Evolutionary conservation across 2,797 vertebrate species (phyloP).

Genomic region (Notolepis coatsorum): DNA sequence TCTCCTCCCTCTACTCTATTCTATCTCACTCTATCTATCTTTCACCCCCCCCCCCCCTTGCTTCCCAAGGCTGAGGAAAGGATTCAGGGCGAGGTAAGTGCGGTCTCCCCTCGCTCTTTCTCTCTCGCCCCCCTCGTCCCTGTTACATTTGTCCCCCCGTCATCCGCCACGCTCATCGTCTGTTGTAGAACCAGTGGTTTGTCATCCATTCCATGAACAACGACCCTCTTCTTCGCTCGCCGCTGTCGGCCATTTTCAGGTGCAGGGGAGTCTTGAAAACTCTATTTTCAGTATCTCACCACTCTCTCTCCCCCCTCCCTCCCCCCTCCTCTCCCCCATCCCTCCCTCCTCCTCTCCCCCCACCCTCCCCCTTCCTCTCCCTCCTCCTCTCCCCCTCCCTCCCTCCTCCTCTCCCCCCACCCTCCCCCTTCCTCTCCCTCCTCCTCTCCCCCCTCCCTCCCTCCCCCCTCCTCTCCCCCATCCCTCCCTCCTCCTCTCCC

Average conservation of each 20-base stretch:
- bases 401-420: too few species aligned
- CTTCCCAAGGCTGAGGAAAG: conserved; percentile 77
- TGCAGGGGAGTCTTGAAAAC: neutral
- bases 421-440: too few species aligned
- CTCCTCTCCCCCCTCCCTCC: too few species aligned
- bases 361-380: too few species aligned
- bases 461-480: too few species aligned
- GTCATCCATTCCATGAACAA: conserved; percentile 31
- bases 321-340: too few species aligned
- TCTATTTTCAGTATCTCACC: neutral
- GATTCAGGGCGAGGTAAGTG: conserved; percentile 78
- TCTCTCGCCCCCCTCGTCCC: conserved; percentile 7
- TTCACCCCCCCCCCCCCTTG: conserved; percentile 52
- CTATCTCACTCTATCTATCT: conserved; percentile 27
- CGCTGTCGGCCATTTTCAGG: neutral
- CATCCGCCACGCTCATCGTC: conserved; percentile 16
- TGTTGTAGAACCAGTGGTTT: conserved; percentile 18
- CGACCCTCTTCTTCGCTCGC: conserved; percentile 2
- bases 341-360: too few species aligned
- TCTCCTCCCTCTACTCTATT: neutral
- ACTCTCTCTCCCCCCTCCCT: too few species aligned
- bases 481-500: too few species aligned
- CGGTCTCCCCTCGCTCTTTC: conserved; percentile 35
- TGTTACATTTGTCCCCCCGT: neutral
- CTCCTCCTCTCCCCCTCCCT: too few species aligned